Conservation (phyloP, 2,888 invertebrate species). For the Molorchus minor region DNA sequence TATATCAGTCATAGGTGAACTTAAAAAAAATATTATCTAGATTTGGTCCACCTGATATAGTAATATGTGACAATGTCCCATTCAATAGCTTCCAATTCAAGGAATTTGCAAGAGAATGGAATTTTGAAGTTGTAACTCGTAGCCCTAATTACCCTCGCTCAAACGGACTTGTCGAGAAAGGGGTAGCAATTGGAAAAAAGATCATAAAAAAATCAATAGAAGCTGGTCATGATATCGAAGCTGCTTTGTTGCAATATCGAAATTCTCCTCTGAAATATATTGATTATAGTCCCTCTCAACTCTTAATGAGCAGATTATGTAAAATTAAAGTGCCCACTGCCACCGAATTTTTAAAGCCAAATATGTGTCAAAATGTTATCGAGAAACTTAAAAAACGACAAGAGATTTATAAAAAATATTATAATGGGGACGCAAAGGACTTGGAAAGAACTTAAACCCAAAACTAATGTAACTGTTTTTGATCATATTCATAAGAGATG, state of each 20-base stretch:
- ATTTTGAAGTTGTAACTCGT: conserved; percentile 6
- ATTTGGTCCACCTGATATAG: conserved; percentile 25
- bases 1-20: conserved; percentile 19
- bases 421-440: background rate
- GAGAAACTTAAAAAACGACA: too few relatives aligned
- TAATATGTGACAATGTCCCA: conserved; percentile 27
- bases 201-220: conserved; percentile 10
- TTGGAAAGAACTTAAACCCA: background rate
- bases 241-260: too few relatives aligned
- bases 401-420: too few relatives aligned
- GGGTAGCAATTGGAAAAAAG: conserved; percentile 12
- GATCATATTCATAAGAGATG: too few relatives aligned
- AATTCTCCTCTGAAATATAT: too few relatives aligned
- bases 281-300: too few relatives aligned
- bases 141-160: conserved; percentile 17
- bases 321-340: background rate
- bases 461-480: too few relatives aligned
- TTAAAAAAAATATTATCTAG: conserved; percentile 24
- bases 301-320: background rate
- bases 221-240: too few relatives aligned
- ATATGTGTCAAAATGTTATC: background rate
- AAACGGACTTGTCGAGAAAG: conserved; percentile 13
- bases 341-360: conserved; percentile 2
- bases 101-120: conserved; percentile 20
- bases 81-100: conserved; percentile 20